A percentile compares a stretch with the other conserved stretches of the same genome.
Evolutionary conservation across 2,888 invertebrate species (phyloP).

Genomic region (Hecatera dysodea): DNA sequence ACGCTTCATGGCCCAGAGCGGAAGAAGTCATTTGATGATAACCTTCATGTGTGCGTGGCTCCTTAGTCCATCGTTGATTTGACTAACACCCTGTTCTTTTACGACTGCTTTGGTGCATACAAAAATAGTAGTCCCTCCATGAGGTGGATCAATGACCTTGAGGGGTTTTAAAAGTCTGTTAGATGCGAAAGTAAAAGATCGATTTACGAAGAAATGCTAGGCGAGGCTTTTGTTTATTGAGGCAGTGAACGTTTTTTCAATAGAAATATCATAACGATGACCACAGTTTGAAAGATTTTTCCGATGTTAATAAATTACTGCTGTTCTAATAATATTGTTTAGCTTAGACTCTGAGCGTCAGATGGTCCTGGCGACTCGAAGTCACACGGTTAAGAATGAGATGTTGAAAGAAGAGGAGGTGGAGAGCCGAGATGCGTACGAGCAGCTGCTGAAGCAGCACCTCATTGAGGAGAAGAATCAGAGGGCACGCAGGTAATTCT

Average conservation of each 20-base stretch:
- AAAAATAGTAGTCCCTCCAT: too few relatives aligned
- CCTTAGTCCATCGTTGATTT: too few relatives aligned
- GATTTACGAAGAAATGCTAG: not conserved
- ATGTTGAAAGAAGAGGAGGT: slow-evolving; percentile 88
- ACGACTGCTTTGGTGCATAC: too few relatives aligned
- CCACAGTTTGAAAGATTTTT: too few relatives aligned
- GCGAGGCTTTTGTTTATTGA: not conserved
- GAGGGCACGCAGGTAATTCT: slow-evolving; percentile 83
- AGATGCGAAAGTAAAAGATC: not conserved
- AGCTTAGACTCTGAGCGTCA: slow-evolving; percentile 88
- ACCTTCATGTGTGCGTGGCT: too few relatives aligned
- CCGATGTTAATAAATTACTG: not conserved
- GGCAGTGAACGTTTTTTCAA: not conserved
- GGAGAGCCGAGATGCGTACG: slow-evolving; percentile 82
- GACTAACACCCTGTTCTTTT: too few relatives aligned
- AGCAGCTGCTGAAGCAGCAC: slow-evolving; percentile 84
- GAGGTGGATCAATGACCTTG: too few relatives aligned
- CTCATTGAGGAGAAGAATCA: slow-evolving; percentile 89
- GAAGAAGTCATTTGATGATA: too few relatives aligned
- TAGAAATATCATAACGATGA: not conserved
- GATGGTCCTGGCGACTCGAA: slow-evolving; percentile 88
- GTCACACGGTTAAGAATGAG: slow-evolving; percentile 85
- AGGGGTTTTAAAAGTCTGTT: too few relatives aligned
- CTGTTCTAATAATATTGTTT: not conserved
- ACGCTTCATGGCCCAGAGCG: too few relatives aligned